These are phyloP conservation scores for Coregonus ussuriensis DNA, from an alignment of 2,797 vertebrate species.

Conservation along the genomic window DNA sequence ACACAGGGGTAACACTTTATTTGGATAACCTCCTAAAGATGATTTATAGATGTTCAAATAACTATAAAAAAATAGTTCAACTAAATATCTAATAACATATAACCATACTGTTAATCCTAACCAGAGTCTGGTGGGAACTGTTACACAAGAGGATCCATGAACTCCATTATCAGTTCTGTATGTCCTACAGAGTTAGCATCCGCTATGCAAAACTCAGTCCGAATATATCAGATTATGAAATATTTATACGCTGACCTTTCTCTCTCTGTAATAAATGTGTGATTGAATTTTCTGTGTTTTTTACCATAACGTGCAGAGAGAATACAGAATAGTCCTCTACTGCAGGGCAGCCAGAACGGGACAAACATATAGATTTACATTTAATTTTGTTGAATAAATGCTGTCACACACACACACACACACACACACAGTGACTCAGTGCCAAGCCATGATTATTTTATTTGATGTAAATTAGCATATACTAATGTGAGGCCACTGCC, in stretches of 20 bases:
- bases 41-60: neutral
- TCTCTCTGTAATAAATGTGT: constrained; percentile 69
- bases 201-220: constrained; percentile 59
- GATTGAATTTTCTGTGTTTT: constrained; percentile 67
- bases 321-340: neutral
- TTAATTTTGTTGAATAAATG: no score
- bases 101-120: no score
- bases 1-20: constrained; percentile 26
- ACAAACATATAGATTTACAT: constrained; percentile 21
- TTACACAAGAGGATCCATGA: no score
- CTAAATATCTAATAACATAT: no score
- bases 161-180: constrained; percentile 33
- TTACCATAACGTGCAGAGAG: constrained; percentile 54
- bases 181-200: constrained; percentile 37
- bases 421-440: constrained; percentile 8
- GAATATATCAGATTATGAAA: constrained; percentile 78
- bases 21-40: constrained; percentile 55
- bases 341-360: constrained; percentile 69
- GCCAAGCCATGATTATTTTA: constrained; percentile 59
- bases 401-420: neutral
- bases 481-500: constrained; percentile 68
- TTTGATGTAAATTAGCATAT: constrained; percentile 77
- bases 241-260: constrained; percentile 77
- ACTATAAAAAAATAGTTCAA: no score
- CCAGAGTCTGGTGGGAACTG: no score